Conservation (phyloP, 2,888 invertebrate species). For the Allygus modestus region DNA sequence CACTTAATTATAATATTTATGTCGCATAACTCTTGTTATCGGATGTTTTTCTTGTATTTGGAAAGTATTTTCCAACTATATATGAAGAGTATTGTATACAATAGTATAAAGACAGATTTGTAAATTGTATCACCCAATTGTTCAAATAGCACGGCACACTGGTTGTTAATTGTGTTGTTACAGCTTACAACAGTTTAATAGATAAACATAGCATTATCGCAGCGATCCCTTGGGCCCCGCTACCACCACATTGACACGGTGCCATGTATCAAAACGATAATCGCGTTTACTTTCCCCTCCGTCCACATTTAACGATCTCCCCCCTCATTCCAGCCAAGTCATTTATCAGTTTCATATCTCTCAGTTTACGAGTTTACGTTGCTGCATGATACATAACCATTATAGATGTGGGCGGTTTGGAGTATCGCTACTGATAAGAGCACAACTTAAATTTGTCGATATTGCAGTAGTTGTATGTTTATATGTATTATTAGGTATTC, state of each 20-base stretch:
- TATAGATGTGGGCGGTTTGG: background rate
- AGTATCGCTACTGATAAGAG: background rate
- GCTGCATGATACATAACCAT: background rate
- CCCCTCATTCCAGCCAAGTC: background rate
- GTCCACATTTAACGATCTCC: background rate
- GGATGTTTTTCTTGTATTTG: too few relatives aligned
- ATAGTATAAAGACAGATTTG: too few relatives aligned
- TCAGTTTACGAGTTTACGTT: background rate
- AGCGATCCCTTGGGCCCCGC: background rate
- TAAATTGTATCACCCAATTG: too few relatives aligned
- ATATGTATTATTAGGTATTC: too few relatives aligned
- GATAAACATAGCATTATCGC: background rate
- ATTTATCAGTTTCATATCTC: constrained; percentile 31
- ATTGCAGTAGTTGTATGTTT: too few relatives aligned
- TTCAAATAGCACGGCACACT: too few relatives aligned
- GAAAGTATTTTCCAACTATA: too few relatives aligned
- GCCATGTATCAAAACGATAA: background rate
- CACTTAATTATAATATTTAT: too few relatives aligned
- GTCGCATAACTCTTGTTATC: too few relatives aligned
- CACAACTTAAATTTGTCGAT: background rate
- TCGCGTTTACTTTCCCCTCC: background rate
- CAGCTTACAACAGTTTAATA: too few relatives aligned
- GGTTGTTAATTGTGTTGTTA: too few relatives aligned
- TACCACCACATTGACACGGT: background rate
- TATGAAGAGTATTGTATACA: too few relatives aligned